These are phyloP conservation scores for Callimorpha dominula DNA, from an alignment of 2,888 invertebrate species.

Conservation along the genomic window DNA sequence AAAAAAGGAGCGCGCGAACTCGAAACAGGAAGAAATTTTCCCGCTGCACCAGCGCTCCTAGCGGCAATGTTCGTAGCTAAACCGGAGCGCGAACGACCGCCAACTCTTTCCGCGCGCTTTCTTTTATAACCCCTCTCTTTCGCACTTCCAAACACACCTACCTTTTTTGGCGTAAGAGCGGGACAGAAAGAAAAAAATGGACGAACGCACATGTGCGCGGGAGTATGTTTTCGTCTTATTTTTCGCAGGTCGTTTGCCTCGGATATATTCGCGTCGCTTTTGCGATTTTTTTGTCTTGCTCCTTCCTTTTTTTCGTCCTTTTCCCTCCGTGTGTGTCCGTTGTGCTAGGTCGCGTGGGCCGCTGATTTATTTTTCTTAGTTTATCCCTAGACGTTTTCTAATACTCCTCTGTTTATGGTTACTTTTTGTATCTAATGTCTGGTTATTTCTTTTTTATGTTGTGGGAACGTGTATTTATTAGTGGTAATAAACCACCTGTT, in stretches of 20 bases:
- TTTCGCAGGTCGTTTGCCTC: conserved; percentile 84
- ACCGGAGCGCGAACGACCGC: conserved; percentile 72
- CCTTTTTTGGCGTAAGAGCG: conserved; percentile 79
- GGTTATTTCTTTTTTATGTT: conserved; percentile 45
- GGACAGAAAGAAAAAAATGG: conserved; percentile 81
- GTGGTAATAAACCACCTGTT: conserved; percentile 32
- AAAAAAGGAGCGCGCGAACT: conserved; percentile 64
- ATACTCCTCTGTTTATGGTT: conserved; percentile 62
- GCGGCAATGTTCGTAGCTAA: conserved; percentile 78
- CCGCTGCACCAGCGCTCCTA: conserved; percentile 68
- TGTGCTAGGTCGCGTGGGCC: conserved; percentile 80
- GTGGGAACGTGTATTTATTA: conserved; percentile 44
- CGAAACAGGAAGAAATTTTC: conserved; percentile 83
- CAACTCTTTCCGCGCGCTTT: conserved; percentile 80
- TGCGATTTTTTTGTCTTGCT: conserved; percentile 62
- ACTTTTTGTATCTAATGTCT: conserved; percentile 57
- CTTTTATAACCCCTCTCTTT: conserved; percentile 78
- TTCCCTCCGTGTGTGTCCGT: conserved; percentile 74
- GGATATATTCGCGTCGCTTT: conserved; percentile 75
- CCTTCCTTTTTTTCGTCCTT: conserved; percentile 67
- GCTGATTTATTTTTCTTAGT: conserved; percentile 69
- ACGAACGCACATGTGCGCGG: conserved; percentile 84
- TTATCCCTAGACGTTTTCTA: conserved; percentile 67
- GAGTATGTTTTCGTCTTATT: conserved; percentile 81
- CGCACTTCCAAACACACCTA: conserved; percentile 53